Evolutionary conservation across 2,888 invertebrate species (phyloP), one percentile per base, ranked within the genome.

Genomic region (Ormyrus thymus): DNA sequence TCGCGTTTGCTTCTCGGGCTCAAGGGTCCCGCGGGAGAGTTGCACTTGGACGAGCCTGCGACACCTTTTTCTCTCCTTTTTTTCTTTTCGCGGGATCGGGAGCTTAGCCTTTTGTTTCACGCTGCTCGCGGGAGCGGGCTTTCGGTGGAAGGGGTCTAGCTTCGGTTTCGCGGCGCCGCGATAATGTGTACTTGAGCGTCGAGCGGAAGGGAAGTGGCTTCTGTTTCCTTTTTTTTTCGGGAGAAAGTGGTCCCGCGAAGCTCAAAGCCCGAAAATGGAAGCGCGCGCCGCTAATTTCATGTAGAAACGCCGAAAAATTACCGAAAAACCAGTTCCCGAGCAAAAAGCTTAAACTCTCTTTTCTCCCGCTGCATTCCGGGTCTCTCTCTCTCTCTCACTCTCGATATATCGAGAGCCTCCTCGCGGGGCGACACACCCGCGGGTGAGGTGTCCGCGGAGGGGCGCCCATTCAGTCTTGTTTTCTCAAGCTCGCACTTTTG

Each of bases 271-370:
- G 64, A 48, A 46, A 64, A 58, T 58, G 58, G 58, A n/a, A 55
- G 55, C 64, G 61, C 58, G 9, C 58, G 13, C 48, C 7, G 68
- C 69, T 69, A 69, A 69, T 69, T 69, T 69, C 69, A 48, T 58
- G 69, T 69, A 15, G 56, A 55, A 55, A 69, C 46, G 8, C 6
- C 56, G 43, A 46, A 69, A 69, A 69, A 55, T 56, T 43, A n/a
- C 50, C 29, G 51, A 43, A 15, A 58, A 69, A 69, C 69, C 69
- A 69, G 69, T 69, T 69, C 7, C 64, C 13, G 48, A 62, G 64
- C 13, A 13, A 58, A 29, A 58, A 69, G 56, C 46, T 55, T 55
- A 0, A 0, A 29, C 29, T 55, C 55, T 55, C 13, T 55, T 55
- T 7, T 11, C 51, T 7, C 10, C 55, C n/a, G 55, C 13, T n/a